These are phyloP conservation scores for Acanthosepion pharaonis DNA, from an alignment of 2,888 invertebrate genomes.

Conservation along the genomic window DNA sequence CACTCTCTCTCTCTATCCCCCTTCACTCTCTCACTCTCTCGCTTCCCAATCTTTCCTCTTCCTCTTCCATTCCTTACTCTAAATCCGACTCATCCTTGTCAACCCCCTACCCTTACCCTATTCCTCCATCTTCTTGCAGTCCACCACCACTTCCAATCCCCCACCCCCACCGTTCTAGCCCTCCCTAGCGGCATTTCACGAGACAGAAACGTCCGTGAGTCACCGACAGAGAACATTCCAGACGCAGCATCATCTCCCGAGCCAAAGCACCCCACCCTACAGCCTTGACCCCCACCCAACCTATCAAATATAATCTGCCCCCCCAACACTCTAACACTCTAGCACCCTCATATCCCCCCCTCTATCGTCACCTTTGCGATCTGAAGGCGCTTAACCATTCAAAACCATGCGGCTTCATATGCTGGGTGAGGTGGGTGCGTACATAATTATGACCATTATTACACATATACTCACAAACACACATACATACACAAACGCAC, in stretches of 20 bases:
- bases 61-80: neutral
- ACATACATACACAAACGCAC: neutral
- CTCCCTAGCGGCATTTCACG: slow-evolving; percentile 23
- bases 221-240: neutral
- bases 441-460: too few species aligned
- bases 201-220: neutral
- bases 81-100: slow-evolving; percentile 33
- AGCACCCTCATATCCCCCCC: neutral
- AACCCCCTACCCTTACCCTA: neutral
- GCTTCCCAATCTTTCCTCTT: neutral
- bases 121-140: neutral
- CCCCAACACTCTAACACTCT: neutral
- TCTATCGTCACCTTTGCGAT: neutral
- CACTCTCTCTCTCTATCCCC: neutral
- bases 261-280: neutral
- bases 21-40: neutral
- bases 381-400: neutral
- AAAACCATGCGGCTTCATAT: neutral
- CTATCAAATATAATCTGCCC: neutral
- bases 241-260: neutral
- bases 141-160: neutral
- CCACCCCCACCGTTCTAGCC: neutral
- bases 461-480: neutral
- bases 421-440: neutral
- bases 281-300: neutral